Evolutionary conservation across 2,113 vertebrate genomes (phyloP).

Genomic region (Propithecus coquereli): DNA sequence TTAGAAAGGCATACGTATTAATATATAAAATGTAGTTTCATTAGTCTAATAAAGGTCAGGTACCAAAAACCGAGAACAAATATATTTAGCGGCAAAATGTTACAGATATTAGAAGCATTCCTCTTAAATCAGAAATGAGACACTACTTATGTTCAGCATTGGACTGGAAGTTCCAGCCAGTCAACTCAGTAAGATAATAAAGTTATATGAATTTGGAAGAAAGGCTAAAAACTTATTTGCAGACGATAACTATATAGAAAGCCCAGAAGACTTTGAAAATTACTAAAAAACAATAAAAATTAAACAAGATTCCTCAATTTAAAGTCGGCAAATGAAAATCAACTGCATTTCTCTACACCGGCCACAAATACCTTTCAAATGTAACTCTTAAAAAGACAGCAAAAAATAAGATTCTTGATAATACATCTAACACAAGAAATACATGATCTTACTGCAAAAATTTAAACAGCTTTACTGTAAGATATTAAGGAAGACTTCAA

Average conservation of each 20-base stretch:
- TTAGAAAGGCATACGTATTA: background rate
- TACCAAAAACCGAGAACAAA: background rate
- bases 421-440: conserved; percentile 12
- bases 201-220: background rate
- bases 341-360: background rate
- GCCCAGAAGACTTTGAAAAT: background rate
- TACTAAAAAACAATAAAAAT: background rate
- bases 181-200: background rate
- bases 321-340: background rate
- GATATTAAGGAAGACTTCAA: background rate
- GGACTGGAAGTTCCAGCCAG: background rate
- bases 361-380: background rate
- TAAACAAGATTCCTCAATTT: background rate
- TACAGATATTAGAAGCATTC: background rate
- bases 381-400: background rate
- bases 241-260: background rate
- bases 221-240: background rate
- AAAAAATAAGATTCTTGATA: background rate
- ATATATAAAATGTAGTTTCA: background rate
- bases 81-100: background rate
- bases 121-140: conserved; percentile 6
- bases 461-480: background rate
- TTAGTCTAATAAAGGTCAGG: background rate
- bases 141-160: background rate
- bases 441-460: background rate